Evolutionary conservation across 2,113 vertebrate genomes (phyloP).

Genomic region (Tragelaphus buxtoni): DNA sequence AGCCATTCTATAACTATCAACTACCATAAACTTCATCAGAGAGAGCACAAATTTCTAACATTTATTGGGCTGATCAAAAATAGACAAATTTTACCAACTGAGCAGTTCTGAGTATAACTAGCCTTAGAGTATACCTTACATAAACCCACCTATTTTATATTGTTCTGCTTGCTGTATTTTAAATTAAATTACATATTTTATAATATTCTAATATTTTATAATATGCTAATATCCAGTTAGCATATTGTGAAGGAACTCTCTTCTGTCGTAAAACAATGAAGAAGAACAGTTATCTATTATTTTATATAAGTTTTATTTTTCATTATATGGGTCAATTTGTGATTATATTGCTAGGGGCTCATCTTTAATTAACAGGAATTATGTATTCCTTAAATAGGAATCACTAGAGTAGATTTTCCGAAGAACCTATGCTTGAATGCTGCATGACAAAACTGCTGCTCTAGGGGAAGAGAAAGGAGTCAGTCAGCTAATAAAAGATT

Average conservation of each 20-base stretch:
- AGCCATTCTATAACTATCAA: not conserved
- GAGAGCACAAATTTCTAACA: not conserved
- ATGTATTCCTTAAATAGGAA: not conserved
- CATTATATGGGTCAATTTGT: not conserved
- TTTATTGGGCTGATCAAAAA: not conserved
- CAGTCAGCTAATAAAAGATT: not conserved
- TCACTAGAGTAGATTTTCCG: not conserved
- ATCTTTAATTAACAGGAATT: not conserved
- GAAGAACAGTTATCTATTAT: not conserved
- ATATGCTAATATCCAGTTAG: not conserved
- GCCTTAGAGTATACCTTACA: not conserved
- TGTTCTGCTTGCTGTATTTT: not conserved
- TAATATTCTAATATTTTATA: not conserved
- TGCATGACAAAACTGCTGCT: not conserved
- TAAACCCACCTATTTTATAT: not conserved
- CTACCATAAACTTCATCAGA: not conserved
- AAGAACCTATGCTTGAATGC: not conserved
- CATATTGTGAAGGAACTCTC: not conserved
- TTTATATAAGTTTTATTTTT: not conserved
- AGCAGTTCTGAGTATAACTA: not conserved
- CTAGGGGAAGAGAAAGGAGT: not conserved
- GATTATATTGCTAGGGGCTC: not conserved
- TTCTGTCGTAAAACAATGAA: not conserved
- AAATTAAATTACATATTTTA: constrained; percentile 9
- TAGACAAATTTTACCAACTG: not conserved